Evolutionary conservation across 2,888 invertebrate genomes (phyloP).

Genomic region (Metacarcinus magister): DNA sequence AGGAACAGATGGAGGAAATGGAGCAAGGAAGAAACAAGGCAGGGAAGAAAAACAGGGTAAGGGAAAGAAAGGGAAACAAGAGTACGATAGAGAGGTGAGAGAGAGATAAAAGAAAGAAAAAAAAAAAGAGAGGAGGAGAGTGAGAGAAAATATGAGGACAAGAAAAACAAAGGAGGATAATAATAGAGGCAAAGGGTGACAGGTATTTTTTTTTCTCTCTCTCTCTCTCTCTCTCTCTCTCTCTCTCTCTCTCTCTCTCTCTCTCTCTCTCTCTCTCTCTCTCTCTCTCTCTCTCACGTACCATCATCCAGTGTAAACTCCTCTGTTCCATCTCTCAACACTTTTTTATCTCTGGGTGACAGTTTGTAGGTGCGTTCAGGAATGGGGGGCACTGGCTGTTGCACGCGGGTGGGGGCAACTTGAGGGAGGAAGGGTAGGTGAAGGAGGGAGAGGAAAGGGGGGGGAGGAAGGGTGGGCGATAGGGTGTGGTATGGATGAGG

Average conservation of each 20-base stretch:
- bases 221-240: background rate
- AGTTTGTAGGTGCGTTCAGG: background rate
- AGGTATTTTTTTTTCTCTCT: background rate
- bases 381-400: background rate
- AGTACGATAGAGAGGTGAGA: background rate
- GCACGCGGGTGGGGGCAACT: background rate
- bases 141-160: background rate
- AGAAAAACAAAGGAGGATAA: background rate
- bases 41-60: background rate
- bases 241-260: background rate
- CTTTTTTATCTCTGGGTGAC: background rate
- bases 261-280: background rate
- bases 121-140: constrained; percentile 12
- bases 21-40: background rate
- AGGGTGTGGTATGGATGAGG: background rate
- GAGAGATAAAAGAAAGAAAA: constrained; percentile 3
- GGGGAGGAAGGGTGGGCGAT: background rate
- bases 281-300: background rate
- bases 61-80: constrained; percentile 31
- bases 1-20: background rate
- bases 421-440: background rate
- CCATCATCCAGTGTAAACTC: background rate
- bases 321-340: background rate
- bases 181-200: background rate
- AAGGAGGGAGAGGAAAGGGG: background rate